Percentiles rank a stretch among this genome's conserved stretches.
Conservation (phyloP, 2,113 vertebrate species). For the Saguinus imperator region DNA sequence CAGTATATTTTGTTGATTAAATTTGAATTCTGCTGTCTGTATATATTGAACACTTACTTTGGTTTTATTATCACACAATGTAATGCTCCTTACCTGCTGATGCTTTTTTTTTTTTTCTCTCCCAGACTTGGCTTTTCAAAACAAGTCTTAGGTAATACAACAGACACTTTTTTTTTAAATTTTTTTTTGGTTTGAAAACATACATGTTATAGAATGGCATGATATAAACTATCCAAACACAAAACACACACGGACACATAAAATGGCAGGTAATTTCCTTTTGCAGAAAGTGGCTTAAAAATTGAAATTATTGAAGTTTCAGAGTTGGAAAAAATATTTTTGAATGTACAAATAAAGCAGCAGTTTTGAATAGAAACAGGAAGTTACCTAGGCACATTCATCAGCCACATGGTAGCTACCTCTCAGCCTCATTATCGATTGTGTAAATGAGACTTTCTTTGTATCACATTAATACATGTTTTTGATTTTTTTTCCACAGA, state of each 20-base stretch:
- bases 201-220: constrained; percentile 69
- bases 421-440: constrained; percentile 83
- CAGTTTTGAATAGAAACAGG: constrained; percentile 84
- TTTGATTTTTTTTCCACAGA: constrained; percentile 67
- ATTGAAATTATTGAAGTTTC: constrained; percentile 78
- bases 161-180: constrained; percentile 10
- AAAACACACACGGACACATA: constrained; percentile 76
- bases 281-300: constrained; percentile 75
- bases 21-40: background rate
- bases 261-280: constrained; percentile 72
- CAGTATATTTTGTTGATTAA: background rate
- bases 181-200: constrained; percentile 72
- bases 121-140: constrained; percentile 29
- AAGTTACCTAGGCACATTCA: constrained; percentile 85
- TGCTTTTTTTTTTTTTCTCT: background rate
- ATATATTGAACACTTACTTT: background rate
- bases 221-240: constrained; percentile 77
- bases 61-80: background rate
- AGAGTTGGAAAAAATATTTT: constrained; percentile 82
- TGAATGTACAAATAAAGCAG: constrained; percentile 87
- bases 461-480: constrained; percentile 74
- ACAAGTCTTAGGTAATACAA: constrained; percentile 29
- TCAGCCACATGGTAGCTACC: constrained; percentile 88
- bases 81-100: constrained; percentile 70
- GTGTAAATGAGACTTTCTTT: constrained; percentile 84